Conservation (phyloP, 2,888 invertebrate genomes). For the Leptarthrus brevirostris region DNA sequence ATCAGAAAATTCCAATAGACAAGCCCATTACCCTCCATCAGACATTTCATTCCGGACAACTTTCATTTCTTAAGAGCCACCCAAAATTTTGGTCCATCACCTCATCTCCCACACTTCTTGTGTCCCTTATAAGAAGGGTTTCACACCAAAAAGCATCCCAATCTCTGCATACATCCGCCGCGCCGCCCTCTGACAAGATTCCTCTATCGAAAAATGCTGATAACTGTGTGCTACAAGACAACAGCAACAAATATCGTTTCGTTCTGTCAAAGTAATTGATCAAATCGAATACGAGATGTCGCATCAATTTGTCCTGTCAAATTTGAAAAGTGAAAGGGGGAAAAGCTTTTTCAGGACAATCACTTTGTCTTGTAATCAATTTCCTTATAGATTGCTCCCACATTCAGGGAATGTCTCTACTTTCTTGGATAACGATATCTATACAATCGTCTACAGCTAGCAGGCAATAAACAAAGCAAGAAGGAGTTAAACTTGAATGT, state of each 20-base stretch:
- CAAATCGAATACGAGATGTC: slow-evolving; percentile 62
- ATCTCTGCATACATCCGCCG: slow-evolving; percentile 3
- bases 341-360: neutral
- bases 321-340: slow-evolving; percentile 58
- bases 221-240: neutral
- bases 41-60: neutral
- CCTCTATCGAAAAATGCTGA: neutral
- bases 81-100: neutral
- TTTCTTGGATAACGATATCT: too few species aligned
- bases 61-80: slow-evolving; percentile 9
- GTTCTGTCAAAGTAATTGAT: slow-evolving; percentile 45
- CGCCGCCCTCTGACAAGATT: neutral
- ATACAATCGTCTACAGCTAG: too few species aligned
- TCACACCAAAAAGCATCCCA: neutral
- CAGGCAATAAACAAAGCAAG: slow-evolving; percentile 9
- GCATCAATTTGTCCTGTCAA: slow-evolving; percentile 61
- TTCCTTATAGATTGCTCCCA: slow-evolving; percentile 26
- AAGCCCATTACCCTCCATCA: neutral
- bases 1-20: slow-evolving; percentile 29
- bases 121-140: neutral
- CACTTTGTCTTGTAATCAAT: slow-evolving; percentile 23
- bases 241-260: neutral
- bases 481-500: slow-evolving; percentile 24
- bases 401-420: neutral
- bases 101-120: neutral